Evolutionary conservation across 2,113 vertebrate species (phyloP), one percentile per base, ranked within the genome.

Genomic region (rabbit (Oryctolagus cuniculus)): DNA sequence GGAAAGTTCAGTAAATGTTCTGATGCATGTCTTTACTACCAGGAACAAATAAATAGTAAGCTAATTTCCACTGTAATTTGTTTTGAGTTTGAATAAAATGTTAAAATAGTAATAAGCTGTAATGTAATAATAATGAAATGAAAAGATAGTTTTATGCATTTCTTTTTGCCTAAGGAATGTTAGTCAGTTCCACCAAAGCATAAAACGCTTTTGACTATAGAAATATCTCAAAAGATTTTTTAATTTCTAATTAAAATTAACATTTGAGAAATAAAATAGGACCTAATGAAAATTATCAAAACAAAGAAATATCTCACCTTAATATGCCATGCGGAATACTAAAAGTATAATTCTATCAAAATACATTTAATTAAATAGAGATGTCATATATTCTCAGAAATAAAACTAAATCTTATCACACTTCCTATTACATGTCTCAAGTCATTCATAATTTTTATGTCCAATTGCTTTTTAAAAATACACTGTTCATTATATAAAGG

Each of bases 261-360:
- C 97, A 92, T 95, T 95, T 96, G 29, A 27, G 0, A 77, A 96
- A 2, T 34, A 81, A 86, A 70, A 92, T 95, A 90, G n/a, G 8
- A 96, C 63, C 64, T 94, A 95, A 96, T 81, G 80, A 97, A 96
- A 21, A 95, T 96, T 96, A 97, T 24, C 79, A 95, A 97, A 98
- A 96, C 53, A 70, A 97, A 96, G 29, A 78, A 7, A 95, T 84
- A 96, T 92, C 96, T 80, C 81, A 66, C 31, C 84, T 86, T 63
- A 95, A 79, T 80, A 49, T 97, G 15, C 91, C 87, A 95, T 38
- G 53, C 87, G 90, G 89, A 55, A 72, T 97, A 63, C 89, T 75
- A 36, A 92, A 90, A 36, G 55, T n/a, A 97, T 96, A 96, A 44
- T 81, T 83, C 38, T 98, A 86, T 96, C 17, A 97, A 73, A 86